A percentile compares a stretch with the other conserved stretches of the same genome.
phyloP scores from a whole-genome alignment of 2,113 vertebrate genomes.

The Haemorhous mexicanus region DNA sequence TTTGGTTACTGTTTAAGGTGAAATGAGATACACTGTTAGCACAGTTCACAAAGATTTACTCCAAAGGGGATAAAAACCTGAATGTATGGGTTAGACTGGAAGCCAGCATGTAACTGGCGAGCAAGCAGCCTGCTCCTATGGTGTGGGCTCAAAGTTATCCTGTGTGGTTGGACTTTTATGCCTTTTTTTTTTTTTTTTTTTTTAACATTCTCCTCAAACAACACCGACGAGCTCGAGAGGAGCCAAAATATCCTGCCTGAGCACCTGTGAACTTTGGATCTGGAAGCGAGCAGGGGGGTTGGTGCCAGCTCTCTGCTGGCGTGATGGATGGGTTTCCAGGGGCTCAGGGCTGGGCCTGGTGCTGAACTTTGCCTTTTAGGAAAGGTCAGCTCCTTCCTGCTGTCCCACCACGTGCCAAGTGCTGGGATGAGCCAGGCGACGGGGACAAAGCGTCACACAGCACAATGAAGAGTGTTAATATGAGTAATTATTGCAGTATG shows the following conservation, averaged over 20 bases:
- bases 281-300: neutral
- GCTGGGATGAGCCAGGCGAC: neutral
- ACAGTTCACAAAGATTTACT: neutral
- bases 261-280: neutral
- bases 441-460: constrained; percentile 20
- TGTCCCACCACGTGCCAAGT: neutral
- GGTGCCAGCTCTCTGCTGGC: neutral
- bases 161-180: neutral
- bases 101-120: neutral
- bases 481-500: constrained; percentile 69
- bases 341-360: fast-evolving
- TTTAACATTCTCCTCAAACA: neutral
- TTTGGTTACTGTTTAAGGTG: neutral
- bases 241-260: constrained; percentile 4
- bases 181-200: neutral
- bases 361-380: constrained; percentile 11
- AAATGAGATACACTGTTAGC: neutral
- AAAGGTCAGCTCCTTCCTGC: constrained; percentile 17
- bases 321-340: neutral
- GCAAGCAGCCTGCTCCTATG: neutral
- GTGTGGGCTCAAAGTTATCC: neutral
- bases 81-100: neutral
- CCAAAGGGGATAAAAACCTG: neutral
- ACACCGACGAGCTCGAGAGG: neutral
- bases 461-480: constrained; percentile 61